Evolutionary conservation across 2,113 vertebrate genomes (phyloP).

Genomic region (Callocephalon fimbriatum): DNA sequence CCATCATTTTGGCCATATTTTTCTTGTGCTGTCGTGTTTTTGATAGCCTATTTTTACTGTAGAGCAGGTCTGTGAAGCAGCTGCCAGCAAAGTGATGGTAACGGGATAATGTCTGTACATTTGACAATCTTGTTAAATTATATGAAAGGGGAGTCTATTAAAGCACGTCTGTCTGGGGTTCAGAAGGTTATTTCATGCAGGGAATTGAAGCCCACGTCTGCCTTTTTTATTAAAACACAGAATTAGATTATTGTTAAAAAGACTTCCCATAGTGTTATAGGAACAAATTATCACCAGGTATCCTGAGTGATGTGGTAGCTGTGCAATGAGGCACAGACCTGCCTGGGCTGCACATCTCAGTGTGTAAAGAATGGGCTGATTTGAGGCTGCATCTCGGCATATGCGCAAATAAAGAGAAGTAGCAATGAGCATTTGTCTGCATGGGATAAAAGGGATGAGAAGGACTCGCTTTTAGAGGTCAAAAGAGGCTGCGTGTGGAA

Average conservation of each 20-base stretch:
- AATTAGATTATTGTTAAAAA: neutral
- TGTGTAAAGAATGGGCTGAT: neutral
- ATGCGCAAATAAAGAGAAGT: neutral
- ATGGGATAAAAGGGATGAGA: neutral
- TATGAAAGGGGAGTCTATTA: neutral
- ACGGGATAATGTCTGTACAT: neutral
- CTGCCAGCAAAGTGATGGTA: neutral
- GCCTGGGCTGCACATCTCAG: neutral
- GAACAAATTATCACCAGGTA: neutral
- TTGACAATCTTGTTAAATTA: neutral
- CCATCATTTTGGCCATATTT: neutral
- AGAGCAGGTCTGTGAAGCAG: neutral
- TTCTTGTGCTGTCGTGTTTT: neutral
- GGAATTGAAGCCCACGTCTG: neutral
- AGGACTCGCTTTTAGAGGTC: neutral
- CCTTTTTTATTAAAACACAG: neutral
- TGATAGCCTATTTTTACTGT: slow-evolving; percentile 9
- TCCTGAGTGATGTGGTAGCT: neutral
- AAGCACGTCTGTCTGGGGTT: neutral
- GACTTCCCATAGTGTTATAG: neutral
- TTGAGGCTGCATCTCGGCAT: neutral
- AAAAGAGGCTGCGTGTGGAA: neutral
- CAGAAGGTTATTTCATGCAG: neutral
- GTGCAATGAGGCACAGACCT: neutral
- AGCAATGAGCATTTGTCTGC: rapidly evolving